Percentiles rank a stretch among this genome's conserved stretches.
Conservation (phyloP, 2,113 vertebrate species). For the Silurus asotus region DNA sequence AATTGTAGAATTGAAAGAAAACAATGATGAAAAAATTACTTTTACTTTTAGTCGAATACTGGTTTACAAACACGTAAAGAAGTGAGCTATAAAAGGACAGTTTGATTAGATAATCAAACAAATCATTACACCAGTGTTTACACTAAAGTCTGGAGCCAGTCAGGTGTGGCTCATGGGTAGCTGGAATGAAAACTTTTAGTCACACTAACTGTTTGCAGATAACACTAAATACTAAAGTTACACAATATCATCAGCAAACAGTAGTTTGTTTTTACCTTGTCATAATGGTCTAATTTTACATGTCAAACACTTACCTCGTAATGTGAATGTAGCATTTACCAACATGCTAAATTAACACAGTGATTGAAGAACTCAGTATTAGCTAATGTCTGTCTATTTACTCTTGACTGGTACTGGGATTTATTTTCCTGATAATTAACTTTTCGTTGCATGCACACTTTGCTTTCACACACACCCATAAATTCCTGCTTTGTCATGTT, state of each 20-base stretch:
- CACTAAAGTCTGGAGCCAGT: not conserved
- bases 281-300: not conserved
- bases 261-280: not conserved
- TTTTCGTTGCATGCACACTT: not conserved
- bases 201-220: not conserved
- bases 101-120: not conserved
- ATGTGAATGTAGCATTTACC: not conserved
- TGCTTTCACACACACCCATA: not conserved
- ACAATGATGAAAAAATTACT: too few relatives aligned
- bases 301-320: not conserved
- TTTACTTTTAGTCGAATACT: too few relatives aligned
- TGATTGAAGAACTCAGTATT: not conserved
- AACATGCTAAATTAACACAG: not conserved
- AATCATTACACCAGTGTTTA: not conserved
- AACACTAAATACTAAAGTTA: not conserved
- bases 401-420: not conserved
- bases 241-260: not conserved
- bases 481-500: not conserved
- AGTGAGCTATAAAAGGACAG: too few relatives aligned
- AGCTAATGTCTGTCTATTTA: not conserved
- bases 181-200: not conserved
- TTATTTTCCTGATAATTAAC: not conserved
- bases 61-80: too few relatives aligned
- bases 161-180: not conserved
- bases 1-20: too few relatives aligned